phyloP scores from a whole-genome alignment of 1,140 invertebrate species.

The Drosophila asahinai region DNA sequence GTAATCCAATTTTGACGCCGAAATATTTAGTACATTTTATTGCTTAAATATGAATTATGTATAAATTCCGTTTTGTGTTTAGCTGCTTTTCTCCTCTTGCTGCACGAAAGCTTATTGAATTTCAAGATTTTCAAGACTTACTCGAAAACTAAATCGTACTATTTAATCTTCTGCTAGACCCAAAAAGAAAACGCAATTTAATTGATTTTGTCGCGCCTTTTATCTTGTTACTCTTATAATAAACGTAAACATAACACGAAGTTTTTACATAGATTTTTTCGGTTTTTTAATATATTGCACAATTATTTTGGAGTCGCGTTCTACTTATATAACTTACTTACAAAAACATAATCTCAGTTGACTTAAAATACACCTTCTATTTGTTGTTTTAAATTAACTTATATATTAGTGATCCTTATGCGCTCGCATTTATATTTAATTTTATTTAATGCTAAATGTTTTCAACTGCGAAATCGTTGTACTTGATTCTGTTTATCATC shows the following conservation, averaged over 20 bases:
- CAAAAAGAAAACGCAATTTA: not conserved
- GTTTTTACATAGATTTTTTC: slow-evolving; percentile 36
- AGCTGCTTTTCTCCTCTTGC: not conserved
- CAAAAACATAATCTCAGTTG: slow-evolving; percentile 35
- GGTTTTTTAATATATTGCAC: slow-evolving; percentile 41
- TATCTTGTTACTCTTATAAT: slow-evolving; percentile 34
- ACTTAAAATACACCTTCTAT: slow-evolving; percentile 4
- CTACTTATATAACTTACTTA: slow-evolving; percentile 23
- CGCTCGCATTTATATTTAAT: slow-evolving; percentile 29
- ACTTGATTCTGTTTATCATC: slow-evolving; percentile 37
- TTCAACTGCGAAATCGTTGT: slow-evolving; percentile 51
- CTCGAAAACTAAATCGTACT: no score
- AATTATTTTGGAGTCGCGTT: slow-evolving; percentile 4
- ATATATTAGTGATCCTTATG: slow-evolving; percentile 7
- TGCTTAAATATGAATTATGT: no score
- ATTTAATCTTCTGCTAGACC: not conserved
- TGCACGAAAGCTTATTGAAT: no score
- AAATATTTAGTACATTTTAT: not conserved
- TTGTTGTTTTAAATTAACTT: not conserved
- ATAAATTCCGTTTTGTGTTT: not conserved
- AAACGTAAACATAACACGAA: slow-evolving; percentile 44
- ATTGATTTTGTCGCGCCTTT: slow-evolving; percentile 22
- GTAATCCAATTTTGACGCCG: not conserved
- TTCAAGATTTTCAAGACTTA: no score
- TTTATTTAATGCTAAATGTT: slow-evolving; percentile 39